phyloP scores from a whole-genome alignment of 2,888 invertebrate genomes.

The Eupithecia tripunctaria region DNA sequence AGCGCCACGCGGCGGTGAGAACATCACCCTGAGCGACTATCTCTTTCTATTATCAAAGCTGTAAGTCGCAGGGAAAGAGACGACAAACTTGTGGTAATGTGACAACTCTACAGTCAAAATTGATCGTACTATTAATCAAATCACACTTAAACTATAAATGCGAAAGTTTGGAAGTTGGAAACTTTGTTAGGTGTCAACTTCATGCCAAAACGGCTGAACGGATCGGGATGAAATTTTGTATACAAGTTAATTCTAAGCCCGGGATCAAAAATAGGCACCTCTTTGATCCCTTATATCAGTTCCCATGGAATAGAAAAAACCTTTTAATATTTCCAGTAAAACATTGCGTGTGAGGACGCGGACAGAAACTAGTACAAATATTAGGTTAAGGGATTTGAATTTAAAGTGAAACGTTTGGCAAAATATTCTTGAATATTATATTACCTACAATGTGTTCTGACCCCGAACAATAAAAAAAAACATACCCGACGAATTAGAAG shows the following conservation, averaged over 20 bases:
- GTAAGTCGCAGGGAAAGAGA: slow-evolving; percentile 44
- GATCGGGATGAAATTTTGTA: background rate
- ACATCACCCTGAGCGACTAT: slow-evolving; percentile 45
- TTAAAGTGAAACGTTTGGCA: too few species aligned
- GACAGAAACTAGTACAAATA: too few species aligned
- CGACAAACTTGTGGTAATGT: slow-evolving; percentile 34
- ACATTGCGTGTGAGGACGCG: too few species aligned
- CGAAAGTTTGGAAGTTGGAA: background rate
- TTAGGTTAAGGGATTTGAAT: too few species aligned
- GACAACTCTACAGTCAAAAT: slow-evolving; percentile 41
- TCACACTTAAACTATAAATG: background rate
- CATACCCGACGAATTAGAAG: too few species aligned
- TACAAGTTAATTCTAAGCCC: background rate
- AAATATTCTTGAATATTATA: too few species aligned
- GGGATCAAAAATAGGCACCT: background rate
- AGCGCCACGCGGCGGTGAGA: slow-evolving; percentile 55
- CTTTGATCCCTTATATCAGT: background rate
- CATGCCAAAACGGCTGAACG: background rate
- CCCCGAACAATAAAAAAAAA: too few species aligned
- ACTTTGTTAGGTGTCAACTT: background rate
- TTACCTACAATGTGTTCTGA: too few species aligned
- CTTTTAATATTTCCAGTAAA: too few species aligned
- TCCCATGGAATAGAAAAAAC: background rate
- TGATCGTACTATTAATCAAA: slow-evolving; percentile 27
- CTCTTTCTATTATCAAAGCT: slow-evolving; percentile 47